phyloP scores from a whole-genome alignment of 2,113 vertebrate genomes.

The Microcebus lehilahytsara region DNA sequence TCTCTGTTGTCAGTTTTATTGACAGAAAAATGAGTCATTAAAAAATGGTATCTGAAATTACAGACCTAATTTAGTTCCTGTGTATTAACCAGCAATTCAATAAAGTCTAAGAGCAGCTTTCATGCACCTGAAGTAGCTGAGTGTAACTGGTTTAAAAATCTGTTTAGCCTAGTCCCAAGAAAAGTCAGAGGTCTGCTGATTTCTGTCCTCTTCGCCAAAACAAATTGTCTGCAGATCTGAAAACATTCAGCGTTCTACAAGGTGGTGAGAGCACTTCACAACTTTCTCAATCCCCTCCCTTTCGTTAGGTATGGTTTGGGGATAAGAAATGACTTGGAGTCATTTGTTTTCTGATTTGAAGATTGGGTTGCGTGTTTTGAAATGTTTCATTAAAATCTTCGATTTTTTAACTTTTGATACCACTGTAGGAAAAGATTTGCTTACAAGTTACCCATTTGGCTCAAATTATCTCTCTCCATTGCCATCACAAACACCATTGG shows the following conservation, averaged over 20 bases:
- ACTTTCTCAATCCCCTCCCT: neutral
- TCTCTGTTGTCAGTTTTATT: slow-evolving; percentile 57
- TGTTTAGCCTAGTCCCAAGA: neutral
- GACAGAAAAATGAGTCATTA: slow-evolving; percentile 67
- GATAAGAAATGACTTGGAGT: neutral
- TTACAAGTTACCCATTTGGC: neutral
- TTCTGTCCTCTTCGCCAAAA: neutral
- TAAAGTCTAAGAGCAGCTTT: slow-evolving; percentile 34
- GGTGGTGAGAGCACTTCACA: neutral
- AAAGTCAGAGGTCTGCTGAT: neutral
- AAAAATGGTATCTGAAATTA: slow-evolving; percentile 57
- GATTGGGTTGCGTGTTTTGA: neutral
- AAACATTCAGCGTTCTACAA: neutral
- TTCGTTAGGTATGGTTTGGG: neutral
- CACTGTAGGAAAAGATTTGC: neutral
- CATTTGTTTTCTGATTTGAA: neutral
- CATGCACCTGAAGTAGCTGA: neutral
- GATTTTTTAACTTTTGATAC: neutral
- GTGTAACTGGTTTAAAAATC: neutral
- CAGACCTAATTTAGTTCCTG: slow-evolving; percentile 68
- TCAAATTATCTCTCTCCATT: neutral
- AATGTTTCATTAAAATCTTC: neutral
- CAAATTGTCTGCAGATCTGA: neutral
- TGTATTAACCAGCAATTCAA: slow-evolving; percentile 61
- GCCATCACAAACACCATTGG: neutral